phyloP scores from a whole-genome alignment of 2,113 vertebrate genomes.

The Cyprinodon brontotheroides region DNA sequence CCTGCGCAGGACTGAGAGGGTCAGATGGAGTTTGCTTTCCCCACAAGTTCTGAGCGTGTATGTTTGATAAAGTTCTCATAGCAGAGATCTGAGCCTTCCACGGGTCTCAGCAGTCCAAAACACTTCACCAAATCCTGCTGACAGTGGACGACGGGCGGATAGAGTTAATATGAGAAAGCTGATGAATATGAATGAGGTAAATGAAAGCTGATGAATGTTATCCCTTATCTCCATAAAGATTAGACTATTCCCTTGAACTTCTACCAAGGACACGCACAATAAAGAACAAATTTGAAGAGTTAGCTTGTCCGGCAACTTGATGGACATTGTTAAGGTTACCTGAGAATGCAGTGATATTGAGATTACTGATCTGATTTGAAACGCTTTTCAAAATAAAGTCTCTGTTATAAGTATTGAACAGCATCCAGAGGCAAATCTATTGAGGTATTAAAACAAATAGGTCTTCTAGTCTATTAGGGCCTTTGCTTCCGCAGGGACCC shows the following conservation, averaged over 20 bases:
- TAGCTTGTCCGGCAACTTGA: conserved; percentile 61
- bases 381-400: conserved; percentile 24
- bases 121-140: conserved; percentile 61
- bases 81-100: conserved; percentile 55
- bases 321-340: conserved; percentile 68
- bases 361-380: conserved; percentile 32
- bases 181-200: conserved; percentile 77
- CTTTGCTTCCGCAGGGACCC: conserved; percentile 31
- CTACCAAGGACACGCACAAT: conserved; percentile 72
- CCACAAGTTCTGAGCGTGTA: conserved; percentile 48
- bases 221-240: conserved; percentile 78
- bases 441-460: conserved; percentile 69
- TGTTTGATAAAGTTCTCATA: conserved; percentile 66
- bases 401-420: conserved; percentile 46
- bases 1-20: conserved; percentile 38
- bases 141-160: conserved; percentile 38
- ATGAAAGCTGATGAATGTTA: conserved; percentile 77
- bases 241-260: conserved; percentile 75
- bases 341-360: conserved; percentile 46
- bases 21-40: conserved; percentile 62
- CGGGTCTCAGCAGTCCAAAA: conserved; percentile 59
- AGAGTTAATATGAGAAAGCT: conserved; percentile 57
- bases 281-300: conserved; percentile 63
- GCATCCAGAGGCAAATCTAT: conserved; percentile 50
- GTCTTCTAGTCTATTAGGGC: conserved; percentile 60